phyloP scores from a whole-genome alignment of 2,113 vertebrate genomes.

The Gila orcuttii region DNA sequence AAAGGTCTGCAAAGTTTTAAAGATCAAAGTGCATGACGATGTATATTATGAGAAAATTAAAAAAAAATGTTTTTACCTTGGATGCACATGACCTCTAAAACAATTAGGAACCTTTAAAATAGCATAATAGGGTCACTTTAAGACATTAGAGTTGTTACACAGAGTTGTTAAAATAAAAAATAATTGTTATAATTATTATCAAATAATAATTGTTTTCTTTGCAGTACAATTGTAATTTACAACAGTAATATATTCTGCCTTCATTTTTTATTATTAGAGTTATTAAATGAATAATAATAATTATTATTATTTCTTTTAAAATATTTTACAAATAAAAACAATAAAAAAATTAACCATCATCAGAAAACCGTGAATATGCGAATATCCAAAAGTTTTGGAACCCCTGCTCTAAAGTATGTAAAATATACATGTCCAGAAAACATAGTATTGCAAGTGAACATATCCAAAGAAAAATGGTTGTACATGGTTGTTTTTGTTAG shows the following conservation, averaged over 20 bases:
- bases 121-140: no score
- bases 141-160: no score
- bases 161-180: background rate
- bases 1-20: no score
- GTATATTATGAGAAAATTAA: no score
- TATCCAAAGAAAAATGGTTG: background rate
- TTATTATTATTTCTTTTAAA: no score
- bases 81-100: no score
- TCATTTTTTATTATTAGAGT: background rate
- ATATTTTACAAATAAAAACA: background rate
- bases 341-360: background rate
- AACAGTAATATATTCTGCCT: background rate
- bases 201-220: background rate
- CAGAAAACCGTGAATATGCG: background rate
- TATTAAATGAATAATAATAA: background rate
- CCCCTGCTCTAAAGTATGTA: background rate
- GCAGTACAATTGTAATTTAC: background rate
- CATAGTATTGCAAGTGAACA: background rate
- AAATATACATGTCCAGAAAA: background rate
- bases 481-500: background rate
- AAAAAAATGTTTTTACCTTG: no score
- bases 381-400: background rate
- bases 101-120: no score
- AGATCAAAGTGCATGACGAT: no score
- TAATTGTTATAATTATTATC: background rate